Percentiles rank a stretch among this genome's conserved stretches.
Conservation (phyloP, 1,140 invertebrate genomes). For the Eumaeus atala region DNA sequence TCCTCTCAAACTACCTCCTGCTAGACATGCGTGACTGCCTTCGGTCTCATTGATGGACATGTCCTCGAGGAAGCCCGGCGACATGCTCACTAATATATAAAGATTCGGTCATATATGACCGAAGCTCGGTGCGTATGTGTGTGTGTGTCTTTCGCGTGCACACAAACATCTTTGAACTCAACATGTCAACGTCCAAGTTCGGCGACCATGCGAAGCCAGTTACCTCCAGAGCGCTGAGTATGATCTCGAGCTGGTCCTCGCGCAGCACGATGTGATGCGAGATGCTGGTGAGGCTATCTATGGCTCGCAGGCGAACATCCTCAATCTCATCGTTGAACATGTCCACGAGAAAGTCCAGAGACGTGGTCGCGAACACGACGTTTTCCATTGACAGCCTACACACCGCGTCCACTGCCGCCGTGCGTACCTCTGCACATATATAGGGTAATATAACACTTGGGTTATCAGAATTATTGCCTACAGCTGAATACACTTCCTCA, state of each 20-base stretch:
- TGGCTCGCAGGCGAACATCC: slow-evolving; percentile 94
- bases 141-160: not conserved
- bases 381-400: slow-evolving; percentile 91
- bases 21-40: slow-evolving; percentile 93
- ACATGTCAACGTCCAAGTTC: no score
- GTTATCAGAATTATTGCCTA: no score
- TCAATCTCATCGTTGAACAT: slow-evolving; percentile 99
- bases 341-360: slow-evolving; percentile 97
- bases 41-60: slow-evolving; percentile 99
- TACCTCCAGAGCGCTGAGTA: slow-evolving; percentile 91
- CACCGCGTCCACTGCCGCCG: slow-evolving; percentile 94
- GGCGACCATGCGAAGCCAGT: not conserved
- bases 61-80: slow-evolving; percentile 97
- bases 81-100: slow-evolving; percentile 91
- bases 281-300: slow-evolving; percentile 93
- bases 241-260: slow-evolving; percentile 97
- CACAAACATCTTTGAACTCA: not conserved
- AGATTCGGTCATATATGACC: no score
- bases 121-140: no score
- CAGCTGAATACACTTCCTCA: no score
- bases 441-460: no score
- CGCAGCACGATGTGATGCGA: slow-evolving; percentile 90
- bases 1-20: slow-evolving; percentile 97
- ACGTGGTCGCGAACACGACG: slow-evolving; percentile 88
- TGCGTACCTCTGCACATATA: slow-evolving; percentile 86